Evolutionary conservation across 2,113 vertebrate species (phyloP).

Genomic region (Odocoileus hemionus): DNA sequence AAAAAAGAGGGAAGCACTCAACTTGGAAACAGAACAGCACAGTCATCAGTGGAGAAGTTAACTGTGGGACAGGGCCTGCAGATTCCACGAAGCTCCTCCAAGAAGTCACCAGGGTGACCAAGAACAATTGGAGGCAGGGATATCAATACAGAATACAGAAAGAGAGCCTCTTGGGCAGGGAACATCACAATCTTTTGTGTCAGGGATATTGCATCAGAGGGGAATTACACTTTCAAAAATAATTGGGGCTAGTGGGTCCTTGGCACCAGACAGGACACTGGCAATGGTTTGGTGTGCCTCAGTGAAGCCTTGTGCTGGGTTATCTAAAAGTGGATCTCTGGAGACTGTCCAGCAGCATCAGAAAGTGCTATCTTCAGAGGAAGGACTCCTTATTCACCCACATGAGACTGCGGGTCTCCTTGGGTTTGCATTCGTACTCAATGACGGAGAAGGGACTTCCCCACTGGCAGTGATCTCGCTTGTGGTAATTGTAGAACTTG

Average conservation of each 20-base stretch:
- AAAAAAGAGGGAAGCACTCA: slow-evolving; percentile 35
- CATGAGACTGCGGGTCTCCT: slow-evolving; percentile 95
- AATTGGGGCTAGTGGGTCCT: slow-evolving; percentile 35
- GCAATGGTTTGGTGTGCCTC: slow-evolving; percentile 67
- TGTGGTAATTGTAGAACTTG: slow-evolving; percentile 98
- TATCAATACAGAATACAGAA: slow-evolving; percentile 58
- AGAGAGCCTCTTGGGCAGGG: slow-evolving; percentile 4
- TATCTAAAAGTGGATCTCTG: slow-evolving; percentile 61
- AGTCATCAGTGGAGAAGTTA: slow-evolving; percentile 43
- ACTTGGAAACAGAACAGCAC: slow-evolving; percentile 57
- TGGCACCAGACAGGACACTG: slow-evolving; percentile 49
- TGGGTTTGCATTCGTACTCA: slow-evolving; percentile 97
- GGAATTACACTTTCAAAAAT: slow-evolving; percentile 54
- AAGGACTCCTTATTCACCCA: slow-evolving; percentile 98
- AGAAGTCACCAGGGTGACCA: neutral
- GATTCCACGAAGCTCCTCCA: slow-evolving; percentile 39
- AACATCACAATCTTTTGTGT: slow-evolving; percentile 54
- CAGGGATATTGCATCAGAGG: slow-evolving; percentile 62
- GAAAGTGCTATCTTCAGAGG: slow-evolving; percentile 79
- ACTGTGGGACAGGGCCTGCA: slow-evolving; percentile 35
- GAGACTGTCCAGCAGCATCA: slow-evolving; percentile 75
- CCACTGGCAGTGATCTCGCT: slow-evolving; percentile 97
- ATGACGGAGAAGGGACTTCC: slow-evolving; percentile 96
- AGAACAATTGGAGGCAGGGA: neutral
- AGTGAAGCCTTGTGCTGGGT: slow-evolving; percentile 81